Conservation (phyloP, 2,797 vertebrate genomes). For the Liasis olivaceus region DNA sequence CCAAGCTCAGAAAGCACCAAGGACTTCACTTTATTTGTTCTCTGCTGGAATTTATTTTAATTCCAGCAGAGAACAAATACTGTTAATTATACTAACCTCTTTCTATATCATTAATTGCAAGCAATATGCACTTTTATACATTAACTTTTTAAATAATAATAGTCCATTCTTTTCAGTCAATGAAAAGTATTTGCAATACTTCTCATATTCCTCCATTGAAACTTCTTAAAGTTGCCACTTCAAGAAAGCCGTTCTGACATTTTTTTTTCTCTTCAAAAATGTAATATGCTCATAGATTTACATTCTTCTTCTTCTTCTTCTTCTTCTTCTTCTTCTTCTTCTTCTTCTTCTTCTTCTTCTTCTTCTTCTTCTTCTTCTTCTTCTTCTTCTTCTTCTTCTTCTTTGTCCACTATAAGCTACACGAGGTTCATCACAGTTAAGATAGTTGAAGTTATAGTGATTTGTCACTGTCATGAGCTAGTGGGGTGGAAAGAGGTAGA, state of each 20-base stretch:
- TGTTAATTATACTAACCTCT: background rate
- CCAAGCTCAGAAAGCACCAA: background rate
- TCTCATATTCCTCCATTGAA: conserved; percentile 15
- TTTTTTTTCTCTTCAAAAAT: background rate
- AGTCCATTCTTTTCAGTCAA: background rate
- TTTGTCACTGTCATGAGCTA: background rate
- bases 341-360: no score
- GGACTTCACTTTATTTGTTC: background rate
- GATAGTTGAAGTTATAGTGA: background rate
- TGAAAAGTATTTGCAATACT: background rate
- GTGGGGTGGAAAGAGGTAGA: background rate
- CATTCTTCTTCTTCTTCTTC: background rate
- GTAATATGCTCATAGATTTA: background rate
- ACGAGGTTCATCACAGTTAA: background rate
- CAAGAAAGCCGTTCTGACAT: background rate
- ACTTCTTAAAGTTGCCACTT: background rate
- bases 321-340: accelerated
- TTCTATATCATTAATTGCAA: background rate
- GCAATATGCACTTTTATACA: background rate
- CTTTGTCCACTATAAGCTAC: no score
- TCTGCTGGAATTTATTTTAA: conserved; percentile 1
- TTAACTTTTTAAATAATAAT: conserved; percentile 11
- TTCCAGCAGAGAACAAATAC: background rate
- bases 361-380: accelerated
- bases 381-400: accelerated